Evolutionary conservation across 2,113 vertebrate genomes (phyloP).

Genomic region (Antidorcas marsupialis): DNA sequence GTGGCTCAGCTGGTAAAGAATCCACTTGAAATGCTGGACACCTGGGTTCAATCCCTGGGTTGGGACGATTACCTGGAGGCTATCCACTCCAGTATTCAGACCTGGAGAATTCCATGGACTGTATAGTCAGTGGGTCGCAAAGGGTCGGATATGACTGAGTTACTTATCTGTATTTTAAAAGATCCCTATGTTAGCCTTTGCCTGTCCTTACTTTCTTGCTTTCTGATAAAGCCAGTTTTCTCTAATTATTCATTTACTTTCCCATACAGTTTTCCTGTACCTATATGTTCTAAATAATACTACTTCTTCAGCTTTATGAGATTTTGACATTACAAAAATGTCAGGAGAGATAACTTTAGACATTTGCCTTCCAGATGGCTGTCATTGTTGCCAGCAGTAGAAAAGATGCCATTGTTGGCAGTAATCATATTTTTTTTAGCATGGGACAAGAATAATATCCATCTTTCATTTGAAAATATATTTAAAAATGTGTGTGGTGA

Average conservation of each 20-base stretch:
- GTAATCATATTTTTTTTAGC: not conserved
- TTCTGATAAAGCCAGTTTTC: not conserved
- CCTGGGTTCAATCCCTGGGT: not conserved
- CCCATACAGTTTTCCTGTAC: not conserved
- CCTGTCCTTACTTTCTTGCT: not conserved
- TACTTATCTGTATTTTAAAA: not conserved
- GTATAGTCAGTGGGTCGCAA: not conserved
- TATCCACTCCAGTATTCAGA: not conserved
- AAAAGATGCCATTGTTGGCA: not conserved
- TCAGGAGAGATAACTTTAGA: not conserved
- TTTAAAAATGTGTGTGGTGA: not conserved
- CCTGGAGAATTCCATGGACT: not conserved
- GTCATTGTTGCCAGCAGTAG: not conserved
- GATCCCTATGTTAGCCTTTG: not conserved
- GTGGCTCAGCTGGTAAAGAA: not conserved
- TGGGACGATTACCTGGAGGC: not conserved
- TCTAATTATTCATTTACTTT: not conserved
- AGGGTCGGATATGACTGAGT: not conserved
- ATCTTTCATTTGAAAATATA: not conserved
- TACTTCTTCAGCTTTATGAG: not conserved
- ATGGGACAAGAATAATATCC: not conserved
- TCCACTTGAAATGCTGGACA: not conserved
- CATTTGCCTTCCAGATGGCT: not conserved
- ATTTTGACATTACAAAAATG: not conserved
- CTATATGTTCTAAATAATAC: not conserved